These are phyloP conservation scores for Fukomys damarensis DNA, from an alignment of 2,113 vertebrate species.

Conservation along the genomic window DNA sequence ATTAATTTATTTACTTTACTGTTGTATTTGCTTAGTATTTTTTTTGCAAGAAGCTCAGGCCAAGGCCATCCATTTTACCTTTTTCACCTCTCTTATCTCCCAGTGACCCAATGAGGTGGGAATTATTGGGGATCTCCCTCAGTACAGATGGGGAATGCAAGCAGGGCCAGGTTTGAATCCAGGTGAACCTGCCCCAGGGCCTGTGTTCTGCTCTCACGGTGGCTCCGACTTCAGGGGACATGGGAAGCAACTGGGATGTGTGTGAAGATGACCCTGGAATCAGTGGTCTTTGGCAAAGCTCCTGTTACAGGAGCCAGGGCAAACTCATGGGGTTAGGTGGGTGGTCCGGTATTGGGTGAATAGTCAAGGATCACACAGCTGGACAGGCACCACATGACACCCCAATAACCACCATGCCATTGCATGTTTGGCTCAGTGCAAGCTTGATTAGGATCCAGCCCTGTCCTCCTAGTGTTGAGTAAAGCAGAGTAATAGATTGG, in stretches of 20 bases:
- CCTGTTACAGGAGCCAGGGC: not conserved
- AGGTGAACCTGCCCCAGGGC: not conserved
- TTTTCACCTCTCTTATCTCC: not conserved
- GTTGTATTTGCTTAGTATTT: not conserved
- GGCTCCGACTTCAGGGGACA: not conserved
- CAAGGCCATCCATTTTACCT: not conserved
- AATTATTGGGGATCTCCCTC: not conserved
- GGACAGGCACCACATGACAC: not conserved
- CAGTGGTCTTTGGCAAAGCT: not conserved
- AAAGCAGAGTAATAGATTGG: not conserved
- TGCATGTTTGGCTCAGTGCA: not conserved
- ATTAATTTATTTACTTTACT: not conserved
- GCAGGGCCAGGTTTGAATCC: not conserved
- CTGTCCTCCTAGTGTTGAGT: not conserved
- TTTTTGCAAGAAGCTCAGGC: not conserved
- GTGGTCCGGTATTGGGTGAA: not conserved
- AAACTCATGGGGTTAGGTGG: not conserved
- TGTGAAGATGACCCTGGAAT: not conserved
- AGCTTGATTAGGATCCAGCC: not conserved
- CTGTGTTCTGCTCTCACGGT: not conserved
- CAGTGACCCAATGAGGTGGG: not conserved
- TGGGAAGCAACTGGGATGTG: rapidly evolving
- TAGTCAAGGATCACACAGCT: not conserved
- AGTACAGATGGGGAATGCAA: not conserved
- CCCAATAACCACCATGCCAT: not conserved